Base-by-base conservation (phyloP, 2,888 invertebrate genomes). In the Phaedon cochleariae region DNA sequence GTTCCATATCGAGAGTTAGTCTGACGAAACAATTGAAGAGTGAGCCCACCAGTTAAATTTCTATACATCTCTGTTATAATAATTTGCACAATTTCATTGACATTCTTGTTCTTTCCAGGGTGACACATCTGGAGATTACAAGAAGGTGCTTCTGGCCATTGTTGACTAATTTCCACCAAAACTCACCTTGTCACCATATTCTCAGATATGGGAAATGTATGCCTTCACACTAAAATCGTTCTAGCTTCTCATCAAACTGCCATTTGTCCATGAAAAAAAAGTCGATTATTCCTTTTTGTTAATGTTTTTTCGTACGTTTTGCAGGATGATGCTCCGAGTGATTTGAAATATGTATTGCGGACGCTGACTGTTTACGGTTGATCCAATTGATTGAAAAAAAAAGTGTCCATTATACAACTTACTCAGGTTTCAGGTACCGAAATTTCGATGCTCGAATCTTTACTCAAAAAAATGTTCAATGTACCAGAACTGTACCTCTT, bases 81-180 rank as follows among this genome's bases (percentile, higher is more conserved):
- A 26, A 3, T 26, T 60, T 63, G 64, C 64, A 68, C 67, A 59
- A 52, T 64, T 21, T 69, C 15, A 75, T 73, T 76, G 70, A 77
- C 73, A 64, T 68, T 72, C 74, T 74, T 80, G 71, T 77, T 75
- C 74, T 82, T 90, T 92, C 81, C 90, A 95, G 94, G 94, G 90
- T 80, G 96, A 96, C 86, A 95, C 95, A 74, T 94, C 94, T 80
- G 96, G 96, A 79, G 94, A 96, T 88, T 96, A 96, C 90, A 95
- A 91, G 88, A 92, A 92, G 87, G 90, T 94, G 81, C 90, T 96
- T 82, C 89, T 96, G 85, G 91, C 94, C 79, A 87, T 96, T 84
- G 89, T 94, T 85, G 91, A 90, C 83, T 76, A 75, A 76, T 68
- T 71, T 71, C 69, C 68, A 54, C 59, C 59, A 52, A 74, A 73